Percentiles rank a stretch among this genome's conserved stretches.
phyloP scores from a whole-genome alignment of 2,888 invertebrate genomes.

The Dynastes maya region DNA sequence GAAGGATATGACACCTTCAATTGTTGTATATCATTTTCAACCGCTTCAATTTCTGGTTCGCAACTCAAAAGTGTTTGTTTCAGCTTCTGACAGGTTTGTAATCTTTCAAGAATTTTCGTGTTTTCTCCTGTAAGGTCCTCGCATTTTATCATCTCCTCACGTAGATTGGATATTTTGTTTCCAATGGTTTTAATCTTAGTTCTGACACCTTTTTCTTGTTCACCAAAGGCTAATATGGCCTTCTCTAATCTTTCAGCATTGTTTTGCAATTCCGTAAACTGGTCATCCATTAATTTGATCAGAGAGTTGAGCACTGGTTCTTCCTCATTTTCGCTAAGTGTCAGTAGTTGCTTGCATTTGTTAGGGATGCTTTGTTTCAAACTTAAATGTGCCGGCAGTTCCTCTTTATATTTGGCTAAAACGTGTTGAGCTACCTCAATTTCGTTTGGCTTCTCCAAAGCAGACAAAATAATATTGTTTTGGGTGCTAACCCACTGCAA shows the following conservation, averaged over 20 bases:
- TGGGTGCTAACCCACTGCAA: slow-evolving; percentile 89
- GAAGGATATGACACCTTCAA: slow-evolving; percentile 84
- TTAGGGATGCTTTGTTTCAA: slow-evolving; percentile 84
- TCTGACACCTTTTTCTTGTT: slow-evolving; percentile 82
- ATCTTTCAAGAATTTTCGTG: slow-evolving; percentile 84
- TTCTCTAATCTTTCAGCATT: slow-evolving; percentile 84
- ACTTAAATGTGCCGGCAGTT: slow-evolving; percentile 84
- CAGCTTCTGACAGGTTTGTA: slow-evolving; percentile 82
- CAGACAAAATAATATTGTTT: slow-evolving; percentile 82
- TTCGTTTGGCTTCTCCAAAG: slow-evolving; percentile 85
- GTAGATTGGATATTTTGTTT: slow-evolving; percentile 73
- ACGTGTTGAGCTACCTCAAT: slow-evolving; percentile 85
- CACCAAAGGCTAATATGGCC: slow-evolving; percentile 81
- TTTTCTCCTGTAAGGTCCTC: slow-evolving; percentile 93
- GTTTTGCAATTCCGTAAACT: slow-evolving; percentile 83
- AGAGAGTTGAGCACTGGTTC: slow-evolving; percentile 81
- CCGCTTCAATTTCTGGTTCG: slow-evolving; percentile 78
- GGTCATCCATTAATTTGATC: slow-evolving; percentile 79
- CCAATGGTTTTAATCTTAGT: slow-evolving; percentile 81
- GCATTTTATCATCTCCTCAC: slow-evolving; percentile 90
- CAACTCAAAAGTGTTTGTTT: slow-evolving; percentile 81
- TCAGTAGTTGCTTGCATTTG: slow-evolving; percentile 86
- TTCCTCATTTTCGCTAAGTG: slow-evolving; percentile 81
- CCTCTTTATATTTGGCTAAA: slow-evolving; percentile 88
- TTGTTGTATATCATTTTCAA: slow-evolving; percentile 80